Evolutionary conservation across 2,113 vertebrate species (phyloP), one percentile per base, ranked within the genome.

Genomic region (Campylomormyrus tamandua): DNA sequence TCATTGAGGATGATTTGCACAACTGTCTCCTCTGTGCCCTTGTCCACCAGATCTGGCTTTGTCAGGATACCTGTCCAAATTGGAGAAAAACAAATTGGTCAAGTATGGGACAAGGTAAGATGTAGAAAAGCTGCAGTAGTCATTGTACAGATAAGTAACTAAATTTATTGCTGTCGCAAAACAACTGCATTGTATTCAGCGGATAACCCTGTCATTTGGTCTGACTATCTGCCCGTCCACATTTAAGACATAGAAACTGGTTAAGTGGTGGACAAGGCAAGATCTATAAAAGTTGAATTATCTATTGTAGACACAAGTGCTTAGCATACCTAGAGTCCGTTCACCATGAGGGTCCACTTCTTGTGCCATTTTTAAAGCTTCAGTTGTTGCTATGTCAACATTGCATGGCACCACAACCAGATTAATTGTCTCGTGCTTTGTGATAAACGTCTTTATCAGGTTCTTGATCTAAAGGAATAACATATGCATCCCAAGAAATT

Each of bases 321-420:
- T 88, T 45, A 52, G 19, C 45, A 93, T 89, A 97, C 98, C 97
- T 89, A 99, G 91, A 88, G 97, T 99, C 80, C 98, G 96, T 89
- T 97, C 96, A 85, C 98, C 98, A 0, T 90, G 90, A 10, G 97
- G 97, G 89, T 99, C 98, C 93, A 97, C 97, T 48, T 95, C 93
- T 90, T 97, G 96, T 2, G 98, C 98, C 97, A 99, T 98, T 94
- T 96, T 95, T 94, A 99, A 90, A 0, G 97, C 98, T 93, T 99
- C 98, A 0, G 97, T 98, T 92, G 97, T 98, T 21, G 97, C 97
- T 0, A 98, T 97, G 94, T 98, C 98, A 94, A 98, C 97, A 0
- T 98, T 99, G 88, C 96, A 93, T 0, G 98, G 97, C 48, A 98
- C 96, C 62, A 98, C 97, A 39, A 98, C 97, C 93, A 99, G 91